Base-by-base conservation (phyloP, 2,113 vertebrate genomes). In the Microtus montanus region DNA sequence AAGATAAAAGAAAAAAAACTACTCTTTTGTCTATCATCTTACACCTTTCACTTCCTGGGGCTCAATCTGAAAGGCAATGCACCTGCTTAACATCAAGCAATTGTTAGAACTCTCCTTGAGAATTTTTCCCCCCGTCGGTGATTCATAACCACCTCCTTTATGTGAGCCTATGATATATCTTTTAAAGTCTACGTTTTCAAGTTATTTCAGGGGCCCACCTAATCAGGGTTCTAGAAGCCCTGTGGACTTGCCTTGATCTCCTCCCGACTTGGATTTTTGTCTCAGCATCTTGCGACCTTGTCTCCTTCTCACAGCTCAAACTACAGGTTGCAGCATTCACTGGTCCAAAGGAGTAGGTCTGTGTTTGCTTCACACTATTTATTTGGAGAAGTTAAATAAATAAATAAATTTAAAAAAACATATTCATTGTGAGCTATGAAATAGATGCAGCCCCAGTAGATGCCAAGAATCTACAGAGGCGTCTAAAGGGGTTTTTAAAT, bases 21-120 rank as follows among this genome's bases (percentile, higher is more conserved):
- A 96, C 89, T 92, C 89, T 96, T 97, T 96, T 97, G 92, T 91
- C 97, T 96, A 92, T 94, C 2, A 8, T 95, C 92, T 97, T 96
- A 94, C 97, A 97, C 95, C 74, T 87, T 96, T 94, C 88, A n/a
- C 92, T 98, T 89, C 95, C 93, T 95, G 44, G 83, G 87, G 96
- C 92, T 97, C 98, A 93, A 71, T 87, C 93, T 97, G 88, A 97
- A 97, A 96, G 92, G 82, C 5, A 47, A 95, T 93, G 97, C 92
- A 96, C 87, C 96, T 97, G 91, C 95, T 97, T 96, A 97, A 98
- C 97, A 97, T 97, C 97, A 97, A 98, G 95, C 95, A 97, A 92
- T 73, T 97, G 97, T 96, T 66, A 98, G 98, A 96, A 97, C 93
- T 97, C 95, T 97, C 92, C 96, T 98, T 97, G 97, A 97, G 96